phyloP scores from a whole-genome alignment of 2,888 invertebrate species.

The Pachydiplax longipennis region DNA sequence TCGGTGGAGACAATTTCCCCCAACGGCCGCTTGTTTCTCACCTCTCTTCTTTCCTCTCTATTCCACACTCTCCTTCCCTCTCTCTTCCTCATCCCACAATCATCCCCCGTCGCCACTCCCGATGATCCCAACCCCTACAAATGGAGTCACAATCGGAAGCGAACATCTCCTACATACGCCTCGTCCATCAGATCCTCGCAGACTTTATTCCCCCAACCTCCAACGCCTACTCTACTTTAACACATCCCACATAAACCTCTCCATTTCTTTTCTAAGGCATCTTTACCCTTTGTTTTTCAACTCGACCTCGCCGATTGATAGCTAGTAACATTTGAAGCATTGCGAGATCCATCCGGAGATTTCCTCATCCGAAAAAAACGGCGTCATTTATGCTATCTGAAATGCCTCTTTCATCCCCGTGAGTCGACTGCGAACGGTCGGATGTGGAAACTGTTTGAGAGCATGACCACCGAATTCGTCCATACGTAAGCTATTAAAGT shows the following conservation, averaged over 20 bases:
- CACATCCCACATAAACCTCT: neutral
- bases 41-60: neutral
- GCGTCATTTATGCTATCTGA: neutral
- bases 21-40: neutral
- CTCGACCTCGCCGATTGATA: constrained; percentile 13
- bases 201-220: neutral
- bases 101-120: neutral
- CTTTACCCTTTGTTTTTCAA: neutral
- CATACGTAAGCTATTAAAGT: too few relatives aligned
- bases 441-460: too few relatives aligned
- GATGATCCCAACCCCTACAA: neutral
- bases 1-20: neutral
- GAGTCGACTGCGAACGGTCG: too few relatives aligned
- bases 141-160: constrained; percentile 14
- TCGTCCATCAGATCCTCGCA: neutral
- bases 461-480: too few relatives aligned
- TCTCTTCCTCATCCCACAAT: neutral
- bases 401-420: too few relatives aligned
- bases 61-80: neutral
- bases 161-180: neutral
- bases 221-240: neutral
- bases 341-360: neutral
- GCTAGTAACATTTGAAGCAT: neutral
- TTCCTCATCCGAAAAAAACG: neutral
- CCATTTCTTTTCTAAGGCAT: constrained; percentile 4